These are phyloP conservation scores for Sycophila texana DNA, from an alignment of 2,888 invertebrate genomes.

Conservation along the genomic window DNA sequence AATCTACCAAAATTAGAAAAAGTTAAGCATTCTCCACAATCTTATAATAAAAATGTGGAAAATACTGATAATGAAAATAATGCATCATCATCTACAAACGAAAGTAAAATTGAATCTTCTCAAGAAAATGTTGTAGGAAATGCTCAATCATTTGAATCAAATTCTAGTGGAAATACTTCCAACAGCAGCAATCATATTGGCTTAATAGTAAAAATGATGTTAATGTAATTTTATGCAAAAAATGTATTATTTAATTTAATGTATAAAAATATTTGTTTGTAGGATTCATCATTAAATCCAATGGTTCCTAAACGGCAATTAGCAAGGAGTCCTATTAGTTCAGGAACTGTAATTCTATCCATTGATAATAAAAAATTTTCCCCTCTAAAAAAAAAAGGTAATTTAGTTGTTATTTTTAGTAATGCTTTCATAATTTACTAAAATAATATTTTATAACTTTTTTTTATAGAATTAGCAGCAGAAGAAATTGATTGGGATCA, in stretches of 20 bases:
- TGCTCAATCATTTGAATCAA: constrained; percentile 4
- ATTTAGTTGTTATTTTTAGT: neutral
- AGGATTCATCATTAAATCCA: constrained; percentile 61
- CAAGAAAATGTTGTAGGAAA: constrained; percentile 1
- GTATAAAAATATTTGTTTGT: constrained; percentile 26
- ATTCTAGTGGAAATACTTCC: constrained; percentile 20
- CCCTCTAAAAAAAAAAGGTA: constrained; percentile 50
- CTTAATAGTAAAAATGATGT: no score
- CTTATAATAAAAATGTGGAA: neutral
- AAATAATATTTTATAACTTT: neutral
- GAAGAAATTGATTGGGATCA: constrained; percentile 65
- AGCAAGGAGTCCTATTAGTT: constrained; percentile 62
- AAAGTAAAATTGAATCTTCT: neutral
- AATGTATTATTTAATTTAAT: neutral
- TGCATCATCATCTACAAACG: neutral
- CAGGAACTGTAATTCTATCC: constrained; percentile 13
- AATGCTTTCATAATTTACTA: constrained; percentile 17
- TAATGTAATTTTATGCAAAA: no score
- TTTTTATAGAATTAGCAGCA: constrained; percentile 54
- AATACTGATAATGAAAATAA: neutral
- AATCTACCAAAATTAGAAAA: neutral
- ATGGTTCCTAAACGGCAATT: constrained; percentile 66
- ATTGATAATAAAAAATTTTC: constrained; percentile 33
- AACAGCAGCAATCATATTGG: neutral
- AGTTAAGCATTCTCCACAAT: constrained; percentile 27